A percentile compares a stretch with the other conserved stretches of the same genome.
These are phyloP conservation scores for Panzeria rudis DNA, from an alignment of 2,888 invertebrate species.

Conservation along the genomic window DNA sequence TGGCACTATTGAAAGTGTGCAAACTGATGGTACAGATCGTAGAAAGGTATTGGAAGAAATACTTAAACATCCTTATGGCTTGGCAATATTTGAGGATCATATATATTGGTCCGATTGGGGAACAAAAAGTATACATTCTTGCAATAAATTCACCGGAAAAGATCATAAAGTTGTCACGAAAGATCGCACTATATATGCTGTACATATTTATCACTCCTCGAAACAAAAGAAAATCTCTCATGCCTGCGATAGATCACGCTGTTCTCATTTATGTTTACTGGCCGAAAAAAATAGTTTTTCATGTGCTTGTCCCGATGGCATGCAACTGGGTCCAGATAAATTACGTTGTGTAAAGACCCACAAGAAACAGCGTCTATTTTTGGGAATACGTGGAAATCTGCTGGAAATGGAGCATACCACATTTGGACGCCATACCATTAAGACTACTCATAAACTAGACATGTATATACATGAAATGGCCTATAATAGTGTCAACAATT, in stretches of 20 bases:
- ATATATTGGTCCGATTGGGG: constrained; percentile 96
- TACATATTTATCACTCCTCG: constrained; percentile 90
- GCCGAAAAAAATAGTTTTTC: constrained; percentile 85
- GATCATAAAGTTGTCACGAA: constrained; percentile 85
- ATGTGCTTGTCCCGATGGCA: constrained; percentile 92
- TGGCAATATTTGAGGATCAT: constrained; percentile 93
- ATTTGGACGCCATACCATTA: constrained; percentile 87
- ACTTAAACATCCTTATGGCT: constrained; percentile 91
- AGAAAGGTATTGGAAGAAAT: constrained; percentile 86
- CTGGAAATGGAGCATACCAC: constrained; percentile 87
- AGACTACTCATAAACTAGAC: constrained; percentile 84
- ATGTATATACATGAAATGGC: constrained; percentile 87
- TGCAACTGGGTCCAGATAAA: constrained; percentile 85
- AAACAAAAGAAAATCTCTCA: constrained; percentile 85
- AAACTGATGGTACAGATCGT: constrained; percentile 87
- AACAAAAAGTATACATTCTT: constrained; percentile 89
- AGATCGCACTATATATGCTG: constrained; percentile 84
- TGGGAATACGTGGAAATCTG: constrained; percentile 86
- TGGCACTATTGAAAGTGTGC: constrained; percentile 87
- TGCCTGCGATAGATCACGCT: constrained; percentile 87
- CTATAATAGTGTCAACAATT: constrained; percentile 86
- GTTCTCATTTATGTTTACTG: constrained; percentile 91
- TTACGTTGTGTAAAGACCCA: constrained; percentile 85
- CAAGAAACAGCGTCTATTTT: constrained; percentile 80
- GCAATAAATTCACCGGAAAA: constrained; percentile 91